Conservation (phyloP, 1,140 invertebrate species). For the Coptotermes formosanus region DNA sequence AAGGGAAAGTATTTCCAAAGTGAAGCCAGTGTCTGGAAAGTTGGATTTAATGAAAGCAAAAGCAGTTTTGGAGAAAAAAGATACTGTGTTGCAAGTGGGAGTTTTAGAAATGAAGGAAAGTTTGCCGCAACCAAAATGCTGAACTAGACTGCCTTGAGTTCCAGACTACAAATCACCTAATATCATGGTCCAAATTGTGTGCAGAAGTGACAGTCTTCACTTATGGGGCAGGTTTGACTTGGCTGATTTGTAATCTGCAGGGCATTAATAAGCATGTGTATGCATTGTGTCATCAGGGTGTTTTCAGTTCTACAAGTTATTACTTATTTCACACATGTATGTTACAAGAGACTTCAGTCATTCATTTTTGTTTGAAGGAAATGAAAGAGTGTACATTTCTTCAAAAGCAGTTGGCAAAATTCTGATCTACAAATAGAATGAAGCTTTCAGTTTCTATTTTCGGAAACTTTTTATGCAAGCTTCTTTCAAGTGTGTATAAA, state of each 20-base stretch:
- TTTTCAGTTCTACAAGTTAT: not conserved
- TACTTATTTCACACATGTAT: too few relatives aligned
- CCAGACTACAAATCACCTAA: not conserved
- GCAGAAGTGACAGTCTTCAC: not conserved
- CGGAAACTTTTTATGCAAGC: not conserved
- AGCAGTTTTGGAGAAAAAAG: not conserved
- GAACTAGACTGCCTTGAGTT: conserved; percentile 2
- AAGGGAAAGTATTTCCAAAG: not conserved
- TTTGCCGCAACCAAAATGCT: not conserved
- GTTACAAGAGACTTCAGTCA: too few relatives aligned
- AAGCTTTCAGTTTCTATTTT: not conserved
- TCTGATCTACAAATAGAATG: not conserved
- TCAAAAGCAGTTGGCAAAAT: not conserved
- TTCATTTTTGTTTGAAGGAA: not conserved
- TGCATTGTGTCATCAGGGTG: not conserved
- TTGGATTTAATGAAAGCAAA: not conserved
- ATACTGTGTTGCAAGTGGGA: not conserved
- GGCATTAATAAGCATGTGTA: not conserved
- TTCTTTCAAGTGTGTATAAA: not conserved
- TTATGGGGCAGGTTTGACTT: not conserved
- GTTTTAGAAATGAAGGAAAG: not conserved
- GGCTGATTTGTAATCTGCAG: not conserved
- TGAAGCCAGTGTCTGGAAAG: not conserved
- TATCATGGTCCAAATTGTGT: not conserved
- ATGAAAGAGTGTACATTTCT: not conserved